Percentiles rank a stretch among this genome's conserved stretches.
Conservation (phyloP, 2,888 invertebrate species). For the Patella depressa region DNA sequence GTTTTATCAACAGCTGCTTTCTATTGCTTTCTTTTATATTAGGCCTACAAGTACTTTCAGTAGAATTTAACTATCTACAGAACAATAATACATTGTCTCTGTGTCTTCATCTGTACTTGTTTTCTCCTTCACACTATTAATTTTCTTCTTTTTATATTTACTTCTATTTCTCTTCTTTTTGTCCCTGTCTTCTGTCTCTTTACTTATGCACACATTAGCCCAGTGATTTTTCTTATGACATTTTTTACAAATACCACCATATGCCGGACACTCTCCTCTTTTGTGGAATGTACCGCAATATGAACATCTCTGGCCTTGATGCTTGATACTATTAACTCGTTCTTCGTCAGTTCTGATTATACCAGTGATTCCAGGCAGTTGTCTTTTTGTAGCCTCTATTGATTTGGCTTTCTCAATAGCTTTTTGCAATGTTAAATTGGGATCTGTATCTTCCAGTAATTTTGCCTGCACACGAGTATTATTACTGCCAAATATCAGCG, state of each 20-base stretch:
- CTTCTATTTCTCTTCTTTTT: too few relatives aligned
- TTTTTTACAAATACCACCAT: background rate
- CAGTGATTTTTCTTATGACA: constrained; percentile 1
- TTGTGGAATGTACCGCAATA: constrained; percentile 8
- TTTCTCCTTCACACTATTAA: too few relatives aligned
- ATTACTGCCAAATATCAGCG: background rate
- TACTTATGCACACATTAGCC: background rate
- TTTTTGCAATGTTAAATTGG: background rate
- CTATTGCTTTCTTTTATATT: background rate
- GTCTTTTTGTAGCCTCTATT: background rate
- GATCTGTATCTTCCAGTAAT: background rate
- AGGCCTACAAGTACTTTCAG: background rate
- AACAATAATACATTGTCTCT: background rate
- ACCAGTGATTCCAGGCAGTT: background rate
- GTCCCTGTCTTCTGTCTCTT: too few relatives aligned
- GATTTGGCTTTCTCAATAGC: background rate
- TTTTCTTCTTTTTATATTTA: too few relatives aligned
- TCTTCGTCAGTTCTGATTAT: background rate
- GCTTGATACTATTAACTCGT: background rate
- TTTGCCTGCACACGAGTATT: background rate
- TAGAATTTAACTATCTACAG: background rate
- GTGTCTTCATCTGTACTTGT: background rate
- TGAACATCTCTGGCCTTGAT: background rate
- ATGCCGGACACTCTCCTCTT: background rate
- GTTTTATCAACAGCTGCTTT: background rate